Conservation (phyloP, 2,113 vertebrate species). For the Centropus bengalensis region DNA sequence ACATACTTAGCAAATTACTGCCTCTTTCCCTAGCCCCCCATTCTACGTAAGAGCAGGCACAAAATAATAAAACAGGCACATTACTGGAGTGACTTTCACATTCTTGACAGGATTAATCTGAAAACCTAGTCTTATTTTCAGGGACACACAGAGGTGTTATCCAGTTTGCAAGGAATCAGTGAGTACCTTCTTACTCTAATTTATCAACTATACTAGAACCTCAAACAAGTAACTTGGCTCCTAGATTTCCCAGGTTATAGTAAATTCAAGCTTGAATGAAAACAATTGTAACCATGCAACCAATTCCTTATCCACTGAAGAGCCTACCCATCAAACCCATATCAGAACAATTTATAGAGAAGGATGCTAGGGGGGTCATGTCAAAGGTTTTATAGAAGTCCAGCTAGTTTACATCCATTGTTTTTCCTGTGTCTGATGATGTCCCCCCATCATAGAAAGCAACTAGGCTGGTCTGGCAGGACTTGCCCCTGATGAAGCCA, state of each 20-base stretch:
- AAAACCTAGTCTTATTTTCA: not conserved
- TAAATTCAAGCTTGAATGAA: not conserved
- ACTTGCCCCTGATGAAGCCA: too few species aligned
- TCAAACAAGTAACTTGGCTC: not conserved
- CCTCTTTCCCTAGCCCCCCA: accelerated
- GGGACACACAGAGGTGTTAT: not conserved
- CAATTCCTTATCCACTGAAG: too few species aligned
- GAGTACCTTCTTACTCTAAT: not conserved
- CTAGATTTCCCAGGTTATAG: not conserved
- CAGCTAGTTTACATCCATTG: too few species aligned
- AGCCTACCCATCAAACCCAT: too few species aligned
- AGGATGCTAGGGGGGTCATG: too few species aligned
- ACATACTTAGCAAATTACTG: not conserved
- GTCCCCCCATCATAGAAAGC: too few species aligned
- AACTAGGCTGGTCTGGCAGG: too few species aligned
- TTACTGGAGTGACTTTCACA: not conserved
- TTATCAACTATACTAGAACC: not conserved
- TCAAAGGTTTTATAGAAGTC: too few species aligned
- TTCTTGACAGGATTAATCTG: not conserved
- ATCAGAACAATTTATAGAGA: too few species aligned
- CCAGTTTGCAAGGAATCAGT: not conserved
- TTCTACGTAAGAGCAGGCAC: not conserved
- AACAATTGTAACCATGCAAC: not conserved
- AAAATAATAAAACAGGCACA: not conserved
- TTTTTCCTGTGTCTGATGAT: too few species aligned